phyloP scores from a whole-genome alignment of 1,140 invertebrate species.

The Caerostris extrusa region DNA sequence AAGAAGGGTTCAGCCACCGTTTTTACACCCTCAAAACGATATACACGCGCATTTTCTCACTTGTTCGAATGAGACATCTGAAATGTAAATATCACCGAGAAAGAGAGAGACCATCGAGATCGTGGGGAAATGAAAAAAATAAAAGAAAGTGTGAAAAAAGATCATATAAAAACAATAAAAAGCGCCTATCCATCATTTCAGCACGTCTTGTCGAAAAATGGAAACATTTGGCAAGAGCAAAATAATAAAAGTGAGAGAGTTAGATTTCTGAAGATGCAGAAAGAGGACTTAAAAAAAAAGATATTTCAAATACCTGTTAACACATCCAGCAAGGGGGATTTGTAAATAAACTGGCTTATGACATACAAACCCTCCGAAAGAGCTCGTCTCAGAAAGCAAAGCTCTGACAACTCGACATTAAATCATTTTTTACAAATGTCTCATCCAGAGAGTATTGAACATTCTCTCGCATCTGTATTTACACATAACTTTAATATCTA shows the following conservation, averaged over 20 bases:
- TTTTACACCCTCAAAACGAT: slow-evolving; percentile 64
- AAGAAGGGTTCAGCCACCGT: slow-evolving; percentile 23
- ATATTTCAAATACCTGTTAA: slow-evolving; percentile 5
- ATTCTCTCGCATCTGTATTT: too few species aligned
- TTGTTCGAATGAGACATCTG: slow-evolving; percentile 60
- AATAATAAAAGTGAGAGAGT: not conserved
- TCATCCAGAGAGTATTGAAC: too few species aligned
- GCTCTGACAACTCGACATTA: not conserved
- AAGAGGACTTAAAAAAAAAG: not conserved
- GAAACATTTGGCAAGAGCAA: slow-evolving; percentile 28
- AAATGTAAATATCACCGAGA: slow-evolving; percentile 62
- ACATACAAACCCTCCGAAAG: not conserved
- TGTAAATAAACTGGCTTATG: not conserved
- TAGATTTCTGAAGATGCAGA: not conserved
- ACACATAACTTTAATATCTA: too few species aligned
- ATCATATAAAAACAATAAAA: not conserved
- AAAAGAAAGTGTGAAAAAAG: slow-evolving; percentile 24
- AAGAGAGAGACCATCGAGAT: slow-evolving; percentile 1
- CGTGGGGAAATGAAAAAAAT: slow-evolving; percentile 25
- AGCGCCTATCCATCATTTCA: slow-evolving; percentile 32
- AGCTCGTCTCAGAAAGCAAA: not conserved
- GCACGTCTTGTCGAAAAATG: slow-evolving; percentile 24
- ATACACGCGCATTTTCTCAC: slow-evolving; percentile 59
- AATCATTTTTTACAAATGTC: not conserved
- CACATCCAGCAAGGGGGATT: not conserved